Evolutionary conservation across 2,797 vertebrate genomes (phyloP).

Genomic region (Choloepus didactylus): DNA sequence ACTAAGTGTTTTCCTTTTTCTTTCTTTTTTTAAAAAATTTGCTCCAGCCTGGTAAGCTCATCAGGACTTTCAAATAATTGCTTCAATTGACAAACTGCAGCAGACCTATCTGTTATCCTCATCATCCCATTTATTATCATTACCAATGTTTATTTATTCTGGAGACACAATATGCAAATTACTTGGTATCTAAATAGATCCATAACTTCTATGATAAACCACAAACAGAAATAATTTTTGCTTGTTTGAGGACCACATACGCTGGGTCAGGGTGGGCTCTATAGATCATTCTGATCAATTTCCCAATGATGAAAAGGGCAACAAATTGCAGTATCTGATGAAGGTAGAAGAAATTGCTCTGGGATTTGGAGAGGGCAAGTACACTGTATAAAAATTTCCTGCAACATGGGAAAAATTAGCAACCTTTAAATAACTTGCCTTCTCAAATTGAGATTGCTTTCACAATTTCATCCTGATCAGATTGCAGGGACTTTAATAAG

Average conservation of each 20-base stretch:
- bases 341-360: slow-evolving; percentile 62
- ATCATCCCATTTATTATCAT: background rate
- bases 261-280: background rate
- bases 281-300: slow-evolving; percentile 65
- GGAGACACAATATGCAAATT: slow-evolving; percentile 30
- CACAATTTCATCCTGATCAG: background rate
- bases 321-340: slow-evolving; percentile 27
- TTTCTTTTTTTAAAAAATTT: background rate
- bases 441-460: background rate
- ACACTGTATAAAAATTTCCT: background rate
- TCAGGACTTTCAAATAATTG: slow-evolving; percentile 33
- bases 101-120: background rate
- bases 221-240: slow-evolving; percentile 63
- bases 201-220: slow-evolving; percentile 41
- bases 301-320: slow-evolving; percentile 55
- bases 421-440: background rate
- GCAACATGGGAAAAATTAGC: background rate
- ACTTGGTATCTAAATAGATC: slow-evolving; percentile 33
- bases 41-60: background rate
- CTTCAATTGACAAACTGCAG: background rate
- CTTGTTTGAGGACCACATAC: background rate
- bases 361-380: slow-evolving; percentile 29
- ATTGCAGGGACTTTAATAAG: background rate
- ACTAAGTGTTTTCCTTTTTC: background rate
- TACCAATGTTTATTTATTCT: slow-evolving; percentile 63